phyloP scores from a whole-genome alignment of 2,113 vertebrate genomes.

The Emydocephalus ijimae region DNA sequence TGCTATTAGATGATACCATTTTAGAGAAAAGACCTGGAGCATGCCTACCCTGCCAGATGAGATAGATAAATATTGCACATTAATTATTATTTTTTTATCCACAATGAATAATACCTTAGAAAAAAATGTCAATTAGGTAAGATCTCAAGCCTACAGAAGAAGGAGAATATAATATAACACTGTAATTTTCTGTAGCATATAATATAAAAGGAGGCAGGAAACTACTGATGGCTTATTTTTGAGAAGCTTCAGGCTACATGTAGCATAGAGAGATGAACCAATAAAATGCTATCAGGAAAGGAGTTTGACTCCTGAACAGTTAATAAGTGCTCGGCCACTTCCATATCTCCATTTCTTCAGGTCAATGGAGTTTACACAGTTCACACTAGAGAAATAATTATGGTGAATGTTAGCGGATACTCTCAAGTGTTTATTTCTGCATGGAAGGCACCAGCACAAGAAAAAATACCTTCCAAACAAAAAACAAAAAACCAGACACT shows the following conservation, averaged over 20 bases:
- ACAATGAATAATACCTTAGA: background rate
- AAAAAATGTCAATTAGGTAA: background rate
- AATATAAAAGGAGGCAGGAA: background rate
- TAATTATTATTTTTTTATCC: background rate
- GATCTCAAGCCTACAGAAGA: background rate
- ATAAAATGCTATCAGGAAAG: constrained; percentile 64
- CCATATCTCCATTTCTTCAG: constrained; percentile 55
- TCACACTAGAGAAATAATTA: constrained; percentile 50
- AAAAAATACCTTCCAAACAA: background rate
- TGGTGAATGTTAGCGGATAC: constrained; percentile 47
- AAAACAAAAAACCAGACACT: no score
- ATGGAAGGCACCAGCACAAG: background rate
- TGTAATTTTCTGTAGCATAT: constrained; percentile 10
- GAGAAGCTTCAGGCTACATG: constrained; percentile 52
- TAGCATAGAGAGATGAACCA: constrained; percentile 55
- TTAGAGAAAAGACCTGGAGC: background rate
- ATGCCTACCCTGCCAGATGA: background rate
- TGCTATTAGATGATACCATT: background rate
- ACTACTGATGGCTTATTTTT: constrained; percentile 36
- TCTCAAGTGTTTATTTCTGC: constrained; percentile 46
- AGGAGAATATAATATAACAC: constrained; percentile 34
- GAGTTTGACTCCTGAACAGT: constrained; percentile 61
- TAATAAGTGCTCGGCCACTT: constrained; percentile 56
- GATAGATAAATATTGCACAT: background rate
- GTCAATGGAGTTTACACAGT: constrained; percentile 59